Conservation (phyloP, 2,797 vertebrate species). For the Eospalax fontanierii region DNA sequence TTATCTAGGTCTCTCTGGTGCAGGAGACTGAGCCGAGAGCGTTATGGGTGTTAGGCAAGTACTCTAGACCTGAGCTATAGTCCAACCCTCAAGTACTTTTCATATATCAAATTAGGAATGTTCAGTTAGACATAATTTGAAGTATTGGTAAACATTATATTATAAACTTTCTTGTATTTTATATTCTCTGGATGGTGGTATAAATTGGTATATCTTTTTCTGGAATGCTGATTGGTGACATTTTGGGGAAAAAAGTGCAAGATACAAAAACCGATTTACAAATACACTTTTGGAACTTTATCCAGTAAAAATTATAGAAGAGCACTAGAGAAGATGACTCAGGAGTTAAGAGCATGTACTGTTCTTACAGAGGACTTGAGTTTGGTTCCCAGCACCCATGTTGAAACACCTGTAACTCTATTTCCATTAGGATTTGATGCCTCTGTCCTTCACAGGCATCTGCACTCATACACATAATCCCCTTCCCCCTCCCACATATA, state of each 20-base stretch:
- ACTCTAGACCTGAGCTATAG: neutral
- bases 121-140: constrained; percentile 36
- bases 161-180: neutral
- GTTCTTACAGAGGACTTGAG: no score
- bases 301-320: neutral
- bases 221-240: constrained; percentile 11
- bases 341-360: no score
- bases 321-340: no score
- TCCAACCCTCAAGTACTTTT: neutral
- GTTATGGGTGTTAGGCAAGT: neutral
- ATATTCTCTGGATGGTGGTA: neutral
- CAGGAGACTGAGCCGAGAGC: neutral
- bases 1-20: neutral
- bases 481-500: no score
- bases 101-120: neutral
- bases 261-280: neutral
- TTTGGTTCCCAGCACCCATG: no score
- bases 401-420: no score
- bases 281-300: constrained; percentile 21
- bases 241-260: neutral
- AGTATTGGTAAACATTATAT: neutral
- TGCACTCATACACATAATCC: no score
- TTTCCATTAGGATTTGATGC: no score
- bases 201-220: neutral
- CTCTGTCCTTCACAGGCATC: no score